A percentile compares a stretch with the other conserved stretches of the same genome.
phyloP scores from a whole-genome alignment of 2,888 invertebrate species.

The Pteria penguin region DNA sequence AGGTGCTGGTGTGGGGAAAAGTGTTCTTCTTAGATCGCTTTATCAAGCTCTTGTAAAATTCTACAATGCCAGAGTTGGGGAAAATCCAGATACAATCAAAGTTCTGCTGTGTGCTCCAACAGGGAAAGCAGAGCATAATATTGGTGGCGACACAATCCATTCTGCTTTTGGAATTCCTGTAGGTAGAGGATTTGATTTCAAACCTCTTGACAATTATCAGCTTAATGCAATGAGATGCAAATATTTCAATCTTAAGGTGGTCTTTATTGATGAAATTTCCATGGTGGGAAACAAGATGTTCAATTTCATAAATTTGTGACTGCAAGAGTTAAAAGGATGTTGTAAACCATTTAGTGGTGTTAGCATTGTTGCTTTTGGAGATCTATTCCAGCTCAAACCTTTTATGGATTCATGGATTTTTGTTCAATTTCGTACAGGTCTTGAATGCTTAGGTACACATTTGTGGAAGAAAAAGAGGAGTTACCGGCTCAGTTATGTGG shows the following conservation, averaged over 20 bases:
- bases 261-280: slow-evolving; percentile 52
- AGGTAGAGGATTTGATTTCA: slow-evolving; percentile 35
- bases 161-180: slow-evolving; percentile 37
- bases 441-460: slow-evolving; percentile 35
- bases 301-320: slow-evolving; percentile 36
- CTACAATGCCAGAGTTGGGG: slow-evolving; percentile 19
- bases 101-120: slow-evolving; percentile 32
- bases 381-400: slow-evolving; percentile 21
- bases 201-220: slow-evolving; percentile 38
- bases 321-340: slow-evolving; percentile 43
- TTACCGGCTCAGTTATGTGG: no score
- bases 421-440: slow-evolving; percentile 8
- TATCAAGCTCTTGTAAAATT: slow-evolving; percentile 40
- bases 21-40: slow-evolving; percentile 27
- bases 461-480: slow-evolving; percentile 45
- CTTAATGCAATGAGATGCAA: slow-evolving; percentile 22
- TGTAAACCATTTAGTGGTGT: slow-evolving; percentile 44
- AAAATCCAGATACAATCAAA: slow-evolving; percentile 31
- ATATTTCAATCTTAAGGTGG: slow-evolving; percentile 34
- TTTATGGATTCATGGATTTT: slow-evolving; percentile 20
- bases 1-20: slow-evolving; percentile 58
- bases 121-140: slow-evolving; percentile 32
- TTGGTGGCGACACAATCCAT: slow-evolving; percentile 36
- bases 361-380: slow-evolving; percentile 42
- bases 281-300: slow-evolving; percentile 52